These are phyloP conservation scores for Cetonia aurata DNA, from an alignment of 2,888 invertebrate species.

Conservation along the genomic window DNA sequence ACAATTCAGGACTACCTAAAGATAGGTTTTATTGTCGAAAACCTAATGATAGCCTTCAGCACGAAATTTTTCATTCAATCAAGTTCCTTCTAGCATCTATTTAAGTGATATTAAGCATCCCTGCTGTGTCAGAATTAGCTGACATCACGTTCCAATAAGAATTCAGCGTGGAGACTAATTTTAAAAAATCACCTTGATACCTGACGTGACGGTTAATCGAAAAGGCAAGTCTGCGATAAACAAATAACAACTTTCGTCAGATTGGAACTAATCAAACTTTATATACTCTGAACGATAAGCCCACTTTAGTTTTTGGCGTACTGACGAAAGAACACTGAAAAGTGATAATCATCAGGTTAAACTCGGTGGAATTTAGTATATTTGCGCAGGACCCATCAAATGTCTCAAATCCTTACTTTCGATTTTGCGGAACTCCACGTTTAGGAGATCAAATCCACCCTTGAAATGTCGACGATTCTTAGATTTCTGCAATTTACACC, in stretches of 20 bases:
- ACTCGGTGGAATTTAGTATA: too few relatives aligned
- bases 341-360: too few relatives aligned
- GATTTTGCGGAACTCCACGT: too few relatives aligned
- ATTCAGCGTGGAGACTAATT: conserved; percentile 22
- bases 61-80: conserved; percentile 33
- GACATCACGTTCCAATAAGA: conserved; percentile 12
- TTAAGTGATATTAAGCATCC: conserved; percentile 38
- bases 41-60: conserved; percentile 5
- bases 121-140: conserved; percentile 27
- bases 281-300: too few relatives aligned
- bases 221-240: conserved; percentile 4
- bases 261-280: not conserved
- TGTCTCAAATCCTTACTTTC: too few relatives aligned
- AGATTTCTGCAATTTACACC: too few relatives aligned
- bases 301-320: too few relatives aligned
- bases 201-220: conserved; percentile 17
- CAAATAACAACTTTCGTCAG: conserved; percentile 27
- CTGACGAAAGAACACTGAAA: too few relatives aligned
- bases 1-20: too few relatives aligned
- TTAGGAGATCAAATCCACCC: too few relatives aligned
- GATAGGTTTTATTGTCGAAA: not conserved
- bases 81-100: conserved; percentile 21
- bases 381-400: too few relatives aligned
- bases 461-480: too few relatives aligned
- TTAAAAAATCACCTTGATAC: conserved; percentile 31